Base-by-base conservation (phyloP, 2,888 invertebrate species). In the Platycheirus albimanus region DNA sequence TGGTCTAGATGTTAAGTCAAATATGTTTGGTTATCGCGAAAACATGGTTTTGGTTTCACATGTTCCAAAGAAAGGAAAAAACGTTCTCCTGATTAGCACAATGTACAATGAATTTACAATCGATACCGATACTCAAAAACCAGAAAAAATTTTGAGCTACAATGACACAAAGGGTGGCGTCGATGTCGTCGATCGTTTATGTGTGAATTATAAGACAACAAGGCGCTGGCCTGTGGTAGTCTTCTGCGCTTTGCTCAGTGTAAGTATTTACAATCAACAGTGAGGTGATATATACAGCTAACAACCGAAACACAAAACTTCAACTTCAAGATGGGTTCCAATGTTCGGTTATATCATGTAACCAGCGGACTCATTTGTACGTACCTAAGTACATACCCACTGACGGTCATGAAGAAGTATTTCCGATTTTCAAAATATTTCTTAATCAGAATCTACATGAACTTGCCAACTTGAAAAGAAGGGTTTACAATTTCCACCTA, bases 141-240 rank as follows among this genome's bases (percentile, higher is more conserved):
- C 36, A 3, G 24, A 11, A 5, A 36, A 5, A 36, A 36, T 36
- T 36, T 10, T 36, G 36, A 36, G 36, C 36, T 36, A 36, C 36
- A 36, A 36, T 10, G 36, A 36, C 36, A 36, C 36, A 3, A 36
- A 36, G 36, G 52, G 67, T 20, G 67, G 67, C 67, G 67, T 54
- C 52, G 43, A 72, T 52, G 43, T 49, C 63, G 63, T 49, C 0
- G 61, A 71, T 61, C 63, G 47, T 70, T 52, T 52, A 67, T 77
- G 71, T 58, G 67, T 49, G 49, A 61, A 41, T 56, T 71, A 72
- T 52, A 79, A 72, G 63, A 63, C 41, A 56, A 75, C 56, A 52
- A 75, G 36, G 8, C 52, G 56, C 38, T 56, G 56, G 75, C 56
- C 66, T 47, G 54, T 74, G 54, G 66, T 66, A 7, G 28, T 74